Base-by-base conservation (phyloP, 2,113 vertebrate species). In the Epinephelus moara region DNA sequence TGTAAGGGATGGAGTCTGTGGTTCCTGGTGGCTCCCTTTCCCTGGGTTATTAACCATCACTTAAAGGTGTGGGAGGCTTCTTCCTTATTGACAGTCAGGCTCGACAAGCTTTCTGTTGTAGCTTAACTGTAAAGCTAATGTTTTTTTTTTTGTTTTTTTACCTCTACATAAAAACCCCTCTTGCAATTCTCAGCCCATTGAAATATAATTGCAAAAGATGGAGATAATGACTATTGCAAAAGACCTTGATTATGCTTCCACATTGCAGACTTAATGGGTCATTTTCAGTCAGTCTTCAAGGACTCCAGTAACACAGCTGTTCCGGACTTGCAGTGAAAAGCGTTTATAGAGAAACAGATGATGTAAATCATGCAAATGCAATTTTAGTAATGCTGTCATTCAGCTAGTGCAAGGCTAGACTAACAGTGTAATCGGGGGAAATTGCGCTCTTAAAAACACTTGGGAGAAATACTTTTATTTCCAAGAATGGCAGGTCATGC, bases 371-470 rank as follows among this genome's bases (percentile, higher is more conserved):
- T 10, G 40, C 42, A 85, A 78, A 82, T 86, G 45, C 12, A n/a
- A 70, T 80, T 69, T 68, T 53, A 71, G 84, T 80, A 52, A 33
- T 66, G 37, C 11, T 45, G 52, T 40, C 66, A 27, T 18, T 47
- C 56, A 50, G 50, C 56, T 30, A 63, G 53, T 52, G 47, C 45
- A 56, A 60, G 42, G 19, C 27, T 52, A 37, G 27, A 17, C 23
- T 73, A 33, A 15, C 18, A 66, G 2, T 49, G 7, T 27, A 70
- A 56, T 47, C 27, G 33, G 4, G 9, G 21, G 4, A 47, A 47
- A 57, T 7, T 30, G 59, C 61, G 50, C 61, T 56, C 61, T 56
- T 25, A 5, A 5, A 17, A 37, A 40, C 19, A 18, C 13, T 25
- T 27, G 30, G 30, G 30, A 30, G 30, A 30, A 30, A 30, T 30